A percentile compares a stretch with the other conserved stretches of the same genome.
phyloP scores from a whole-genome alignment of 2,113 vertebrate genomes.

The Beaufortia kweichowensis region DNA sequence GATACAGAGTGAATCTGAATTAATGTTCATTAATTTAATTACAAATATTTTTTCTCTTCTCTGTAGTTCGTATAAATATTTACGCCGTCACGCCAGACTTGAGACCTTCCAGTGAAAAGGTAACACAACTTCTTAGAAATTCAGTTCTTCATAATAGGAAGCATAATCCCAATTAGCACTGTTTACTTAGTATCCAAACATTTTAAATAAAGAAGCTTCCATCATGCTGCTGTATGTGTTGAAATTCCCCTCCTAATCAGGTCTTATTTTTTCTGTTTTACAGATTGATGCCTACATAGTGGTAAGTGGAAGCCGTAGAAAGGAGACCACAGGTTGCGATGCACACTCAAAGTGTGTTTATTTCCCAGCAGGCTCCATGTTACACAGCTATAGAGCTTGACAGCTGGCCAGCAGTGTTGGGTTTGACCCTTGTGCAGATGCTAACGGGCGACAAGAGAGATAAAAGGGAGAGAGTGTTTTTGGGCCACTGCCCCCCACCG shows the following conservation, averaged over 20 bases:
- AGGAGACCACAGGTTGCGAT: constrained; percentile 62
- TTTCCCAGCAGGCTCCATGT: constrained; percentile 65
- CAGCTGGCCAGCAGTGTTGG: constrained; percentile 65
- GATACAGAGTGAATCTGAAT: neutral
- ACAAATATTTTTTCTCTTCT: constrained; percentile 44
- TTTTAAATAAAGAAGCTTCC: neutral
- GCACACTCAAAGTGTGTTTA: constrained; percentile 60
- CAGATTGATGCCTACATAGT: constrained; percentile 89
- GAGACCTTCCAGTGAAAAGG: constrained; percentile 83
- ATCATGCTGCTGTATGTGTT: constrained; percentile 31
- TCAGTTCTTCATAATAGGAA: neutral
- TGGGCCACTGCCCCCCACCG: constrained; percentile 23
- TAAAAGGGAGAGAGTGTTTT: constrained; percentile 64
- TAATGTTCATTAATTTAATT: neutral
- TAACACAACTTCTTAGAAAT: constrained; percentile 55
- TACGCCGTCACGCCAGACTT: constrained; percentile 85
- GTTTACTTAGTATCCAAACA: neutral
- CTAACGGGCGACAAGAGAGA: constrained; percentile 41
- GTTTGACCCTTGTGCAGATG: constrained; percentile 47
- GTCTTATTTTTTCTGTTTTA: constrained; percentile 51
- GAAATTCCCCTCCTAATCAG: constrained; percentile 21
- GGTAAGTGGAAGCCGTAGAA: constrained; percentile 78
- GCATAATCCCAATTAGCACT: neutral
- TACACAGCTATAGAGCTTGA: constrained; percentile 67
- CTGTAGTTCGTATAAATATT: constrained; percentile 84